A percentile compares a stretch with the other conserved stretches of the same genome.
Evolutionary conservation across 2,888 invertebrate species (phyloP).

Genomic region (Podotricha telesiphe): DNA sequence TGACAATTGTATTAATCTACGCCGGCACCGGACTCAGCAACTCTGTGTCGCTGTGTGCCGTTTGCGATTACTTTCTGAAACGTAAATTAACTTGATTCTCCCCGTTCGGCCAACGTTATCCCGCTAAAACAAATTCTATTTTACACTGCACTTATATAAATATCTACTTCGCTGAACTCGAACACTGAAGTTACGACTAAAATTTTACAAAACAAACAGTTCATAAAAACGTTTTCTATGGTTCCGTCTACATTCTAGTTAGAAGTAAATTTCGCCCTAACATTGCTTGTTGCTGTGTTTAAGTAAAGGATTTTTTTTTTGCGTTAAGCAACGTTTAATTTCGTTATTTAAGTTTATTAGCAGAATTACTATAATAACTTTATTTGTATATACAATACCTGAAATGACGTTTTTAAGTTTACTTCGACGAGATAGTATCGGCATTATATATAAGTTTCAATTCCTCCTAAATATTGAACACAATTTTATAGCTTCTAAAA

Average conservation of each 20-base stretch:
- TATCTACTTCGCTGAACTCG: slow-evolving; percentile 23
- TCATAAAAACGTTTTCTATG: slow-evolving; percentile 44
- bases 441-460: slow-evolving; percentile 49
- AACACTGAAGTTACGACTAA: slow-evolving; percentile 47
- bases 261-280: slow-evolving; percentile 23
- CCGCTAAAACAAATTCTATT: slow-evolving; percentile 29
- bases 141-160: slow-evolving; percentile 33
- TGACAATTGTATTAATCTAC: no score
- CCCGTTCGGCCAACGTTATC: background rate
- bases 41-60: no score
- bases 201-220: slow-evolving; percentile 44
- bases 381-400: background rate
- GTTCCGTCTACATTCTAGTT: slow-evolving; percentile 36
- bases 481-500: slow-evolving; percentile 64
- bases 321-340: background rate
- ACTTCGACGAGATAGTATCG: background rate
- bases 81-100: background rate
- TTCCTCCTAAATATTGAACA: slow-evolving; percentile 58
- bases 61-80: slow-evolving; percentile 1
- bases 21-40: no score
- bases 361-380: background rate
- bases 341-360: background rate
- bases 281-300: slow-evolving; percentile 26
- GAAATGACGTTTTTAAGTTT: background rate
- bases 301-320: slow-evolving; percentile 11